Percentiles rank a stretch among this genome's conserved stretches.
Evolutionary conservation across 2,797 vertebrate species (phyloP).

Genomic region (Tauraco hartlaubi): DNA sequence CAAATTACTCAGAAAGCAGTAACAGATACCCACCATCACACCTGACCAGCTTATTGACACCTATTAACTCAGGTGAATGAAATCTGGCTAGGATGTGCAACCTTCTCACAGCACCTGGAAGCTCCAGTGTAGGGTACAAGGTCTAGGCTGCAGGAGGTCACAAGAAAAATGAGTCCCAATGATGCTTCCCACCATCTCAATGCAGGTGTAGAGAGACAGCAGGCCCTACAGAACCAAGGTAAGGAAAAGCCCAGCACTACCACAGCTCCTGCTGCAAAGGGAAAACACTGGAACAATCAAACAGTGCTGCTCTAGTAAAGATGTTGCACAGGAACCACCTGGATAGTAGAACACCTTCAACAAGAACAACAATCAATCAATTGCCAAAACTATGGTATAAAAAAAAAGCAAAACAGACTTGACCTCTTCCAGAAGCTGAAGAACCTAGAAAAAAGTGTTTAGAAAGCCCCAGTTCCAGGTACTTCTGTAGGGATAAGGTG

Average conservation of each 20-base stretch:
- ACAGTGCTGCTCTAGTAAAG: background rate
- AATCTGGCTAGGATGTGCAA: background rate
- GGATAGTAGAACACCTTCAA: fast-evolving
- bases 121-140: fast-evolving
- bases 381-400: fast-evolving
- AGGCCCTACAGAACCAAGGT: background rate
- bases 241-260: background rate
- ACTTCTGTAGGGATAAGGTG: fast-evolving
- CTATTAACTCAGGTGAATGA: too few species aligned
- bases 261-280: background rate
- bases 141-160: background rate
- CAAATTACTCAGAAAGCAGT: background rate
- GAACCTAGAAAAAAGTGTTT: fast-evolving
- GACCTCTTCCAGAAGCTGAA: background rate
- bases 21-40: background rate
- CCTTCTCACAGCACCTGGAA: background rate
- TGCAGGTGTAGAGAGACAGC: background rate
- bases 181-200: background rate
- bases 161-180: fast-evolving
- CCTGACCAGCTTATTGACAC: background rate
- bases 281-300: background rate
- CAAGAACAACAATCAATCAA: background rate
- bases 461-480: background rate
- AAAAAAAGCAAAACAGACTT: background rate
- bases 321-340: fast-evolving